Percentiles rank a stretch among this genome's conserved stretches.
These are phyloP conservation scores for Platysteira castanea DNA, from an alignment of 2,113 vertebrate genomes.

Conservation along the genomic window DNA sequence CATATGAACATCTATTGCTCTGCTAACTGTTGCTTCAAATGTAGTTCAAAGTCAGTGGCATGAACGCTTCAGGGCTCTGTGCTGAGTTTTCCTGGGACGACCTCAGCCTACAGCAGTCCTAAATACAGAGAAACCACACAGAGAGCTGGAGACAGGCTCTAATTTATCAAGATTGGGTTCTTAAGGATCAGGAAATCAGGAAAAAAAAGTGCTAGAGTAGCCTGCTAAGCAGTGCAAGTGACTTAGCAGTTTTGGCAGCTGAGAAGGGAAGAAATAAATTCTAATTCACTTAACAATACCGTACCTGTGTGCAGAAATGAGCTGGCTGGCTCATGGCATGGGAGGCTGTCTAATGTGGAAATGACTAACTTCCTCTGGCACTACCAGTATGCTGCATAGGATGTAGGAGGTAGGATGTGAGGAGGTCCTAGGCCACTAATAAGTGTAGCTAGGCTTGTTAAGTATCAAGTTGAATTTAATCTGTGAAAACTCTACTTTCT, in stretches of 20 bases:
- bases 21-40: not conserved
- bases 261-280: constrained; percentile 41
- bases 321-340: not conserved
- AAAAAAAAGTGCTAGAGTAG: not conserved
- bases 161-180: not conserved
- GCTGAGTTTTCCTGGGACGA: not conserved
- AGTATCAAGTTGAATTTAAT: not conserved
- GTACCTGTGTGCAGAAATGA: constrained; percentile 18
- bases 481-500: not conserved
- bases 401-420: not conserved
- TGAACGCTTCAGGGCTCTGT: not conserved
- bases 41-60: not conserved
- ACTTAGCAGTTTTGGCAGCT: not conserved
- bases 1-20: not conserved
- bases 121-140: not conserved
- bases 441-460: not conserved
- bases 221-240: not conserved
- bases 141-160: not conserved
- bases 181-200: not conserved
- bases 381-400: not conserved
- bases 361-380: constrained; percentile 40
- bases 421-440: not conserved
- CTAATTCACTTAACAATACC: constrained; percentile 20
- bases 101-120: not conserved
- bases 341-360: not conserved